A percentile compares a stretch with the other conserved stretches of the same genome.
phyloP scores from a whole-genome alignment of 2,113 vertebrate genomes.

The Leptosomus discolor region DNA sequence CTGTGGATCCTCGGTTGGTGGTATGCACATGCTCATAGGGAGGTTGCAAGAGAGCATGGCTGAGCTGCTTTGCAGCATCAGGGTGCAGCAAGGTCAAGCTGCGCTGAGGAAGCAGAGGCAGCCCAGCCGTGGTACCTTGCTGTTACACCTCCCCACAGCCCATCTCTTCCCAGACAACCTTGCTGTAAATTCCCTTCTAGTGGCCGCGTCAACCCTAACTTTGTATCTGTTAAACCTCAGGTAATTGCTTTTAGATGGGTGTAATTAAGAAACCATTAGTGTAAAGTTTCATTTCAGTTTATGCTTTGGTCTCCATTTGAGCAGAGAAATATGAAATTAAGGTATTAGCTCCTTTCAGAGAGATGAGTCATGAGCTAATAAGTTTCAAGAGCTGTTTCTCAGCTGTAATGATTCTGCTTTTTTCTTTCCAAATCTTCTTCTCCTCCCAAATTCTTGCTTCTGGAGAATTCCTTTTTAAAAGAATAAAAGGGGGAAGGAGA shows the following conservation, averaged over 20 bases:
- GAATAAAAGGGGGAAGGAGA: not conserved
- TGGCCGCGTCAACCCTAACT: slow-evolving; percentile 73
- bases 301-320: slow-evolving; percentile 80
- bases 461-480: slow-evolving; percentile 34
- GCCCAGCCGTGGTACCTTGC: not conserved
- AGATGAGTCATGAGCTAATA: slow-evolving; percentile 76
- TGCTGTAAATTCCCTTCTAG: slow-evolving; percentile 52
- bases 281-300: slow-evolving; percentile 79
- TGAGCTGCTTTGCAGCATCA: not conserved
- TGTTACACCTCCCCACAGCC: not conserved
- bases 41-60: not conserved
- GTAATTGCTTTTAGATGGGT: slow-evolving; percentile 84
- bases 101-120: not conserved
- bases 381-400: slow-evolving; percentile 72
- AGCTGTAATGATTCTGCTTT: slow-evolving; percentile 65
- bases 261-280: slow-evolving; percentile 84
- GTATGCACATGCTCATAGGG: accelerated
- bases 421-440: slow-evolving; percentile 49
- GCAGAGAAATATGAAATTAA: slow-evolving; percentile 83
- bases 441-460: slow-evolving; percentile 47
- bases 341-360: slow-evolving; percentile 75
- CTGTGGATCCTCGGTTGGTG: not conserved
- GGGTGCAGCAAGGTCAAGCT: not conserved
- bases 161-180: slow-evolving; percentile 49
- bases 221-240: slow-evolving; percentile 76